Percentiles rank a stretch among this genome's conserved stretches.
Conservation (phyloP, 2,797 vertebrate species). For the Acanthornis magna region DNA sequence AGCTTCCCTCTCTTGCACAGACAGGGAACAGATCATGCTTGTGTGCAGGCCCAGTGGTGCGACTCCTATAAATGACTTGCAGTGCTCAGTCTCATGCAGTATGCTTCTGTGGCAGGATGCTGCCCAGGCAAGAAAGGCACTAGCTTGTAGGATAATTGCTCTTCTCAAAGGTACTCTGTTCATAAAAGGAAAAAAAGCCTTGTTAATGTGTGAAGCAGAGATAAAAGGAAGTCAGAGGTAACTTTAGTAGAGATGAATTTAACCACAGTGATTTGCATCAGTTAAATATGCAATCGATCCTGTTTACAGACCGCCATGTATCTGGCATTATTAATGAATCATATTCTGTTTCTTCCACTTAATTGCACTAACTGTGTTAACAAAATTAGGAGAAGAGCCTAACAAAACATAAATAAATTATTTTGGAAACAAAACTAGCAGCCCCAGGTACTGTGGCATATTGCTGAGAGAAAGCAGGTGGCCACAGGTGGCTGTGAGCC, state of each 20-base stretch:
- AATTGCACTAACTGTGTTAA: background rate
- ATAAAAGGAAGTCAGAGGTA: background rate
- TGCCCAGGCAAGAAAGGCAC: background rate
- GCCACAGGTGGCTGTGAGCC: background rate
- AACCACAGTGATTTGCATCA: background rate
- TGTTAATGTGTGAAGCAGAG: background rate
- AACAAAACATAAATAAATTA: background rate
- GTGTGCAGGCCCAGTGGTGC: background rate
- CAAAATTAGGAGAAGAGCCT: background rate
- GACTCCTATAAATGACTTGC: background rate
- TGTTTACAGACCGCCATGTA: background rate
- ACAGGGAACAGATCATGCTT: background rate
- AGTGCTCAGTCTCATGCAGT: background rate
- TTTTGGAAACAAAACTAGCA: background rate
- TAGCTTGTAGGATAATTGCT: background rate
- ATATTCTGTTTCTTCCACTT: background rate
- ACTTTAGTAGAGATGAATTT: background rate
- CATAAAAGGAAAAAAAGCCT: background rate
- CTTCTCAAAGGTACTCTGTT: background rate
- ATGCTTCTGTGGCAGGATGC: background rate
- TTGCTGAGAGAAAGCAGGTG: conserved; percentile 7
- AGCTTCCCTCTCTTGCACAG: background rate
- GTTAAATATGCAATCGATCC: background rate
- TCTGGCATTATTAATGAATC: background rate
- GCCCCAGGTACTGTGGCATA: background rate